Evolutionary conservation across 35 echinoderm and acorn worm genomes (phyloP), one percentile per base, ranked within the genome.

Genomic region (Amphiura filiformis): DNA sequence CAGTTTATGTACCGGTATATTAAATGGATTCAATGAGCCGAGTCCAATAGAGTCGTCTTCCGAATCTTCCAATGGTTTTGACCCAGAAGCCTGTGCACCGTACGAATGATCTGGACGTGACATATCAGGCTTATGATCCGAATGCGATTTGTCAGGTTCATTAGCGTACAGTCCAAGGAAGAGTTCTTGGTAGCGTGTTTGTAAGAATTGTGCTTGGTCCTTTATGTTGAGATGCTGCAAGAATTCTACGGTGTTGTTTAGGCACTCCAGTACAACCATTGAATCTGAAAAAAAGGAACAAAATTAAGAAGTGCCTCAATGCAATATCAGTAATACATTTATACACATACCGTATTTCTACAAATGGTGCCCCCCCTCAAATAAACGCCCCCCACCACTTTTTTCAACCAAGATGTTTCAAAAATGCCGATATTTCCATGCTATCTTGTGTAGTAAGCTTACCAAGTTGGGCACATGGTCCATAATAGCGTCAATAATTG

Each of bases 261-360:
- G 84, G 79, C 94, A 96, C 56, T 96, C 94, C 17, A 96, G 82
- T 1, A 96, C 76, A 28, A 96, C 78, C 9, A 92, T 61, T 42
- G 90, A 88, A 82, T 96, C 94, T 96, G 84, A n/a, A 65, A 40
- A 34, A 75, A 3, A 34, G 38, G 36, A 86, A 13, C 1, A 77
- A 84, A 76, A 49, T 35, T 75, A 9, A 56, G 4, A 31, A 80
- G 22, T 7, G 20, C 78, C 75, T 80, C 0, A 80, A n/a, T n/a
- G n/a, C n/a, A n/a, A n/a, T n/a, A n/a, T n/a, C 34, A 57, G 32
- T 20, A 0, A 52, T 52, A 52, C 44, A 52, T 7, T 52, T 52
- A 52, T 52, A n/a, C n/a, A n/a, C n/a, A n/a, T n/a, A n/a, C n/a
- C n/a, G n/a, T n/a, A n/a, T n/a, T n/a, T n/a, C n/a, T n/a, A n/a